Evolutionary conservation across 2,113 vertebrate genomes (phyloP).

Genomic region (Pseudopipra pipra): DNA sequence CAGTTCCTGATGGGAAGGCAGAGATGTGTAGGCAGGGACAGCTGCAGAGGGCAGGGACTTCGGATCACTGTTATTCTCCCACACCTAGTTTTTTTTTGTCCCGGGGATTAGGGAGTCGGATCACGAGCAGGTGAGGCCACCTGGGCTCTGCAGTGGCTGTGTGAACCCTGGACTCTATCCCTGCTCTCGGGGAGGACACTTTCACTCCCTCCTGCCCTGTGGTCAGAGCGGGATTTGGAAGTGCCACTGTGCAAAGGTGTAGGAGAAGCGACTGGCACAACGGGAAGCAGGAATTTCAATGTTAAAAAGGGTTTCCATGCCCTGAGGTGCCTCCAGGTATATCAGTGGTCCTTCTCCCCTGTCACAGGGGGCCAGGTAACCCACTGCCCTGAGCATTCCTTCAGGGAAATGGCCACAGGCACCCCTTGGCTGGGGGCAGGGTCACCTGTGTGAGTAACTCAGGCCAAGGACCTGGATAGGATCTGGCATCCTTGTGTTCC

Average conservation of each 20-base stretch:
- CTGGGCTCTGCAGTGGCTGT: rapidly evolving
- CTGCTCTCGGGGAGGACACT: background rate
- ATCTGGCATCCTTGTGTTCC: background rate
- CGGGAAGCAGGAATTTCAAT: background rate
- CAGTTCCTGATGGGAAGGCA: background rate
- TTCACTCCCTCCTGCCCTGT: background rate
- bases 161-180: background rate
- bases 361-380: rapidly evolving
- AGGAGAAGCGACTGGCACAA: background rate
- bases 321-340: background rate
- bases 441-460: rapidly evolving
- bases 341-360: background rate
- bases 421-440: background rate
- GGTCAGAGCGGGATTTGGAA: background rate
- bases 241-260: rapidly evolving
- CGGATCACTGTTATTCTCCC: rapidly evolving
- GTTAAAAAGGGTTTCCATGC: rapidly evolving
- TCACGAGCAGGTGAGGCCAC: background rate
- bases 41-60: background rate
- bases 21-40: background rate
- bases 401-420: background rate
- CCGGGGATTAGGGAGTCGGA: rapidly evolving
- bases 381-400: background rate
- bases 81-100: background rate
- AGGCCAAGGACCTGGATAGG: background rate